Base-by-base conservation (phyloP, 1,140 invertebrate genomes). In the Riptortus pedestris region DNA sequence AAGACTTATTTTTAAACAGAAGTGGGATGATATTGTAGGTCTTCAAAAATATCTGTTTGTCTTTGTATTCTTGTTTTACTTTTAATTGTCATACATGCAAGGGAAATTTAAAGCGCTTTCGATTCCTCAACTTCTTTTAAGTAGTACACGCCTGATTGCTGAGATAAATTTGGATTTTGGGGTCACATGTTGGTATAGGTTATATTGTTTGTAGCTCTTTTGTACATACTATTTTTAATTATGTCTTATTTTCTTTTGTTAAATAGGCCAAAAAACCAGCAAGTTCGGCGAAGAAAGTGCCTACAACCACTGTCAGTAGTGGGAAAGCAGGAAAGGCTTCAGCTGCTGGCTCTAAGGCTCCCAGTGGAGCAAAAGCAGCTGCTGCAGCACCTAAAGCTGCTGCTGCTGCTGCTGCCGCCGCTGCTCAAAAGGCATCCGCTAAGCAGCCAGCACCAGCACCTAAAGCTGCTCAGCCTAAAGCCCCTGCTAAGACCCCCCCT, bases 251-350 rank as follows among this genome's bases (percentile, higher is more conserved):
- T 58, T 18, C 3, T 2, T 31, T 24, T 33, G 22, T 59, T 59
- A 2, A 59, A 22, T 33, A 59, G 57, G 57, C 57, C 22, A 59
- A 59, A 33, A 59, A 59, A 31, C 28, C 31, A 31, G 28, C 57
- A 22, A 14, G 27, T 16, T 11, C 27, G 2, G 28, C 57, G 1
- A 59, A 59, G 16, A 59, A 59, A 26, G 28, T 47, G 24, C 48
- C 62, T n/a, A 47, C 62, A 12, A 28, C 62, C n/a, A 47, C 62
- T 55, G 33, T 31, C 2, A 51, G 26, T 2, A 51, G 28, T 48
- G 51, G 51, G 9, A 55, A 55, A 12, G 51, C 51, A 24, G 51
- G 51, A 12, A 55, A 55, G 26, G 24, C 51, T 27, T 24, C 51
- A 9, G 22, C 51, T 20, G 26, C 60, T 26, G 60, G 20, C 38